phyloP scores from a whole-genome alignment of 2,888 invertebrate genomes.

The Stenodera caucasica region DNA sequence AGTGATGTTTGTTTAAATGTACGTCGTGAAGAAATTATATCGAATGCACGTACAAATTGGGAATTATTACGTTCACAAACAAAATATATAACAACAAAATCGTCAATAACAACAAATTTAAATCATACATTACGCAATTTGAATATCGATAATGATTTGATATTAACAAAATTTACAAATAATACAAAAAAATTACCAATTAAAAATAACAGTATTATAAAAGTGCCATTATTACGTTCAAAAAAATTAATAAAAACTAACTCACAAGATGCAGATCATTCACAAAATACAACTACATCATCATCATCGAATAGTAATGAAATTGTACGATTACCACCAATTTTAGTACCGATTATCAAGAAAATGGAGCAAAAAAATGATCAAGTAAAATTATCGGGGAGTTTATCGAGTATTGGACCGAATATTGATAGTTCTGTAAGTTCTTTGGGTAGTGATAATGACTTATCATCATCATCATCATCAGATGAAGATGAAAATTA shows the following conservation, averaged over 20 bases:
- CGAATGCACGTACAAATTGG: conserved; percentile 87
- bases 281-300: conserved; percentile 57
- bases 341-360: conserved; percentile 69
- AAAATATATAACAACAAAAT: conserved; percentile 59
- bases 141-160: conserved; percentile 53
- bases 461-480: conserved; percentile 53
- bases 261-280: conserved; percentile 66
- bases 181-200: conserved; percentile 54
- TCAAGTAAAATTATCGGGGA: conserved; percentile 57
- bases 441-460: conserved; percentile 53
- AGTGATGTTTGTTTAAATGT: conserved; percentile 62
- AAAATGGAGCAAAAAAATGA: conserved; percentile 58
- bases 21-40: conserved; percentile 79
- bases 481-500: not conserved
- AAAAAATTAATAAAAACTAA: conserved; percentile 56
- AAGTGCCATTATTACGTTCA: conserved; percentile 57
- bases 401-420: conserved; percentile 71
- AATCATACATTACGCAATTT: conserved; percentile 46
- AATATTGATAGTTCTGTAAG: conserved; percentile 64
- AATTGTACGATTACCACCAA: conserved; percentile 68
- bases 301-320: conserved; percentile 63
- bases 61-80: conserved; percentile 71
- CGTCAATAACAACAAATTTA: conserved; percentile 24
- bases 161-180: conserved; percentile 52
- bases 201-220: conserved; percentile 34